phyloP scores from a whole-genome alignment of 2,888 invertebrate species.

The Dicroscelio sp. region DNA sequence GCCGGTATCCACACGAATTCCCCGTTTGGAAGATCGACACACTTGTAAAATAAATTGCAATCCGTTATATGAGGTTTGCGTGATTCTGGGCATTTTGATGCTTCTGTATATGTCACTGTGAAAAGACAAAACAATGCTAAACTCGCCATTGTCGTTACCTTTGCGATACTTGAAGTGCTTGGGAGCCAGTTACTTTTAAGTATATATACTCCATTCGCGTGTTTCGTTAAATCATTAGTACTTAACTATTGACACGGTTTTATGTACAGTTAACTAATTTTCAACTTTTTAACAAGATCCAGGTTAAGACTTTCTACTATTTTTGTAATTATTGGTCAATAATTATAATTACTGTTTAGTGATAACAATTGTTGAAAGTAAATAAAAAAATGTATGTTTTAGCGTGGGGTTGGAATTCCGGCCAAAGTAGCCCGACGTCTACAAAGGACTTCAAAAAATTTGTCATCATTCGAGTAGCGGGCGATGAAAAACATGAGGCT shows the following conservation, averaged over 20 bases:
- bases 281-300: constrained; percentile 40
- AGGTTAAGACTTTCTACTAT: constrained; percentile 51
- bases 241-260: constrained; percentile 85
- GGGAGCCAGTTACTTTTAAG: constrained; percentile 77
- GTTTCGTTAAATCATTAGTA: constrained; percentile 81
- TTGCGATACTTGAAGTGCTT: constrained; percentile 71
- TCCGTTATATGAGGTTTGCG: constrained; percentile 89
- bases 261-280: constrained; percentile 86
- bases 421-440: constrained; percentile 92
- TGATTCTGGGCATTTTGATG: constrained; percentile 89
- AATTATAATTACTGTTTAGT: too few species aligned
- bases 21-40: constrained; percentile 88
- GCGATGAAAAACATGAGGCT: constrained; percentile 92
- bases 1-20: constrained; percentile 90
- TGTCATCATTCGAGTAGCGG: constrained; percentile 93
- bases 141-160: constrained; percentile 62
- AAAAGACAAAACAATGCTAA: constrained; percentile 63
- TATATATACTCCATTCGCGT: constrained; percentile 84
- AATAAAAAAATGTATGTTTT: too few species aligned
- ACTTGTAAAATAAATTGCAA: constrained; percentile 90
- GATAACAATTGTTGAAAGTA: too few species aligned
- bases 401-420: constrained; percentile 92
- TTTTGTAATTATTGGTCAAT: constrained; percentile 36
- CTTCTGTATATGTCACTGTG: constrained; percentile 15
- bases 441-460: constrained; percentile 93